Base-by-base conservation (phyloP, 2,888 invertebrate genomes). In the Diloba caeruleocephala region DNA sequence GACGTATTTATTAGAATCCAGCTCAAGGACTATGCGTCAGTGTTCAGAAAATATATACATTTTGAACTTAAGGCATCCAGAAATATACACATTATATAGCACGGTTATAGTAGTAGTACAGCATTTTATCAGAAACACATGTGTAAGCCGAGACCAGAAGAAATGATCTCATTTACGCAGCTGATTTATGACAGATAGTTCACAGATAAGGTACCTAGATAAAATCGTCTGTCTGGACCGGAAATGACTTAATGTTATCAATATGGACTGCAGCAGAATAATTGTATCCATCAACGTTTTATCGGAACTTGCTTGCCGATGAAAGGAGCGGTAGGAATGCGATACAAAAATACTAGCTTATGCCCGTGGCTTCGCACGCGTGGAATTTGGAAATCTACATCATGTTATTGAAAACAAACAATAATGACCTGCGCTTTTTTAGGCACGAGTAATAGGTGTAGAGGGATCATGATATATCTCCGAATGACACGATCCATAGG, bases 141-240 rank as follows among this genome's bases (percentile, higher is more conserved):
- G 42, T 56, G 63, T 43, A 6, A 28, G 3, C n/a, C 5, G 19
- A 38, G 6, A 33, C 42, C 14, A 21, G 39, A 10, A 8, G 19
- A 25, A 41, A 45, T 58, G 39, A 54, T 15, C 17, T 61, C 58
- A 61, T 61, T 10, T 10, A 44, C 34, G 26, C 21, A 53, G n/a
- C 33, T 25, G 13, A 33, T 25, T 31, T 13, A 29, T 7, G 5
- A 7, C 6, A 21, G 6, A 15, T 23, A 56, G 29, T 12, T 12
- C 10, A 6, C 21, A 0, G 8, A n/a, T 21, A n/a, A 12, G 14
- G 25, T 19, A 8, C 0, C 0, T 9, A 21, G 4, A 17, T 19
- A 34, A 34, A 2, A n/a, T 4, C 3, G 26, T 10, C 15, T 17
- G 12, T 32, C 6, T 6, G 9, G 8, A 4, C 14, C 14, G 1